Conservation (phyloP, 2,888 invertebrate species). For the Drosophila neotestacea region DNA sequence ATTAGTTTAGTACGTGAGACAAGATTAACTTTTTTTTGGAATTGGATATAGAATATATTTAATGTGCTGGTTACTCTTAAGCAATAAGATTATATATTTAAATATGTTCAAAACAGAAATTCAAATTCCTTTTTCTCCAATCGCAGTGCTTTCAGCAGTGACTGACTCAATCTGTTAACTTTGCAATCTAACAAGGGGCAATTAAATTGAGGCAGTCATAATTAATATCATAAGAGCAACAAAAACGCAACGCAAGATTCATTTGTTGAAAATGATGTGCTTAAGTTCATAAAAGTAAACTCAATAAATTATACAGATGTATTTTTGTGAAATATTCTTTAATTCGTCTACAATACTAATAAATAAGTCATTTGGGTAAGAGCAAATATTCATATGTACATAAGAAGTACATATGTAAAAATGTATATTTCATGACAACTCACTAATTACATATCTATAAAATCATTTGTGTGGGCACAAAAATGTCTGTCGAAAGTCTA, state of each 20-base stretch:
- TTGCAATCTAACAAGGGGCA: conserved; percentile 14
- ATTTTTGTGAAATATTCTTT: neutral
- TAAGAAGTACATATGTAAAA: too few relatives aligned
- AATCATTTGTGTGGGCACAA: neutral
- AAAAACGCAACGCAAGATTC: neutral
- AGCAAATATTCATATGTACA: neutral
- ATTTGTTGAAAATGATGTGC: neutral
- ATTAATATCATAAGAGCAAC: conserved; percentile 5
- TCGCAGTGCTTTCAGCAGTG: neutral
- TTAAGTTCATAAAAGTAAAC: neutral
- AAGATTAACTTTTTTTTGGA: too few relatives aligned
- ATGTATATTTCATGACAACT: neutral
- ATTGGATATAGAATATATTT: conserved; percentile 2
- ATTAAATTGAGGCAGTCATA: conserved; percentile 15
- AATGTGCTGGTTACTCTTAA: neutral
- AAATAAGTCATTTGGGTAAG: neutral
- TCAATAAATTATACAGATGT: neutral
- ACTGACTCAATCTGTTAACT: conserved; percentile 2
- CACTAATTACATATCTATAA: neutral
- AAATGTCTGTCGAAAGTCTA: neutral
- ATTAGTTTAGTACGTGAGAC: neutral
- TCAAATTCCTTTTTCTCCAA: conserved; percentile 1
- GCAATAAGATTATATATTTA: neutral
- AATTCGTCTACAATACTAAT: too few relatives aligned
- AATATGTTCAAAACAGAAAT: conserved; percentile 11